Base-by-base conservation (phyloP, 1,140 invertebrate species). In the Orius laevigatus region DNA sequence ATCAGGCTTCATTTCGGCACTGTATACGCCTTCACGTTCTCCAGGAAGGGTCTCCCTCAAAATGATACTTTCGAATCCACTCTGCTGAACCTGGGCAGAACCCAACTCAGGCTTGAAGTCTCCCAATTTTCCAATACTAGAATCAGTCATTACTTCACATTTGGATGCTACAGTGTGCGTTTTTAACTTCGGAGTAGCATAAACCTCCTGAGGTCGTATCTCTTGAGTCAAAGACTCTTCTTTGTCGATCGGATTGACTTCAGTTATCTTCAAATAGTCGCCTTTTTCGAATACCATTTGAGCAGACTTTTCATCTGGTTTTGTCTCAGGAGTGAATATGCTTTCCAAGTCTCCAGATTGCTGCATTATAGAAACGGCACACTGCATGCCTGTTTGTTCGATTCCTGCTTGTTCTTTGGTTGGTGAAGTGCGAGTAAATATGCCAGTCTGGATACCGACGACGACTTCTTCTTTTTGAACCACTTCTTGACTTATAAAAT, bases 131-230 rank as follows among this genome's bases (percentile, higher is more conserved):
- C 54, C 61, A 48, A 68, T 50, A 36, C 56, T 60, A 5, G 59
- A 56, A 44, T 66, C 60, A 32, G 66, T 59, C 19, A 63, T 16
- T 45, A 71, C 56, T 63, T 73, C 69, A 42, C 66, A 66, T 54
- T 66, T 70, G 0, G 66, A 62, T 2, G 73, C 72, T 31, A 75
- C 66, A 41, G 56, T 56, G 55, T 74, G 66, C 10, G 66, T 57
- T 53, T 65, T 60, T 48, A 74, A 63, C 35, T 69, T 64, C 9
- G 72, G 40, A 2, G 58, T 57, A 20, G 73, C 71, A 60, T 67
- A 62, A 3, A 54, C 60, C 42, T 54, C 53, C 50, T 56, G 55
- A 25, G 55, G 56, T 33, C 20, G 46, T 42, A 51, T 50, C 18
- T 35, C n/a, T 18, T 62, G 51, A 14, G 55, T 52, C 19, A 74